phyloP scores from a whole-genome alignment of 2,888 invertebrate species.

The Bembecia ichneumoniformis region DNA sequence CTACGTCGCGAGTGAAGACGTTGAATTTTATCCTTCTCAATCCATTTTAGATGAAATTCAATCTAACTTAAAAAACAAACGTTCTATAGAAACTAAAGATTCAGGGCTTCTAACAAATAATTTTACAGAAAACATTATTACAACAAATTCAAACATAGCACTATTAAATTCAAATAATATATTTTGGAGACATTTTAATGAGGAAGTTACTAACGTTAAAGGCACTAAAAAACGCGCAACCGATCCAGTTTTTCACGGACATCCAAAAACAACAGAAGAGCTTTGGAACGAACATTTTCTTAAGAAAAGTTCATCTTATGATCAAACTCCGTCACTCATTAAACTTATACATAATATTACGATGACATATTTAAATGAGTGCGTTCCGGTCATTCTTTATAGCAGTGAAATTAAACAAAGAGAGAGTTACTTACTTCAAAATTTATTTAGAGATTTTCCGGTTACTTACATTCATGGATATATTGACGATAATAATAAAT shows the following conservation, averaged over 20 bases:
- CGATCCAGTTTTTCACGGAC: constrained; percentile 69
- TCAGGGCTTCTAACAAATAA: not conserved
- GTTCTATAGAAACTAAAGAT: not conserved
- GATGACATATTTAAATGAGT: constrained; percentile 72
- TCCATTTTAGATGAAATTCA: constrained; percentile 9
- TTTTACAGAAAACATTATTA: not conserved
- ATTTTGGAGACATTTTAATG: constrained; percentile 14
- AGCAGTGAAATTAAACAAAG: constrained; percentile 71
- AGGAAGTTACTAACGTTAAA: constrained; percentile 1
- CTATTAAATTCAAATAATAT: not conserved
- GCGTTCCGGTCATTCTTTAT: constrained; percentile 78
- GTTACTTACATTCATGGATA: constrained; percentile 75
- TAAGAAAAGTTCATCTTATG: constrained; percentile 39
- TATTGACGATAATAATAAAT: constrained; percentile 60
- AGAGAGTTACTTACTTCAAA: constrained; percentile 71
- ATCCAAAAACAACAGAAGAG: constrained; percentile 73
- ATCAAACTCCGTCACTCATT: constrained; percentile 74
- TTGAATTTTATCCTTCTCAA: constrained; percentile 48
- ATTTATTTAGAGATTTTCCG: constrained; percentile 71
- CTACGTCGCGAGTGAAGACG: constrained; percentile 22
- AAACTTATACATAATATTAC: constrained; percentile 74
- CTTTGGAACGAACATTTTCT: constrained; percentile 65
- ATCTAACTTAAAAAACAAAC: constrained; percentile 1
- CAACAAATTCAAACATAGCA: not conserved
- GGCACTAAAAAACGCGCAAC: constrained; percentile 36